Evolutionary conservation across 2,113 vertebrate genomes (phyloP).

Genomic region (Sinosuthora webbiana): DNA sequence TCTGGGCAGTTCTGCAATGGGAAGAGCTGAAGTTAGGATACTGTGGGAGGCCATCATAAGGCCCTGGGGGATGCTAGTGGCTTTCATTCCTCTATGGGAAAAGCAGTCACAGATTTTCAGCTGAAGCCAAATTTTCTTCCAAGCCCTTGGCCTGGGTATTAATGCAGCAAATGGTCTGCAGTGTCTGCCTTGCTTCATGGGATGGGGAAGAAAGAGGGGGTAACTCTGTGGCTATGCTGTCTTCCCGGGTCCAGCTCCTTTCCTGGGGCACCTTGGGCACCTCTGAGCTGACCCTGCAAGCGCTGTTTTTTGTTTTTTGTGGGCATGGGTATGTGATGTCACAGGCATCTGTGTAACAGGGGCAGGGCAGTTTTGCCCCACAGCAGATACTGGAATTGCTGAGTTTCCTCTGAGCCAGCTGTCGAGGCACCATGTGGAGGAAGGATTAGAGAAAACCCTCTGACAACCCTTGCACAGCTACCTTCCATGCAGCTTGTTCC

Average conservation of each 20-base stretch:
- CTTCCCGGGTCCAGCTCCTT: not conserved
- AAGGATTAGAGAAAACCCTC: not conserved
- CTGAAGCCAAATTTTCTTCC: not conserved
- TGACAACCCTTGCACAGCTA: not conserved
- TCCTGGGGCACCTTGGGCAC: rapidly evolving
- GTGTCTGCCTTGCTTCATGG: not conserved
- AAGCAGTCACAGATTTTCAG: not conserved
- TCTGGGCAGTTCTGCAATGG: not conserved
- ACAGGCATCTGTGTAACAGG: not conserved
- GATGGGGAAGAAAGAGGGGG: not conserved
- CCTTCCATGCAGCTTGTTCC: not conserved
- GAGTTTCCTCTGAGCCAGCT: not conserved
- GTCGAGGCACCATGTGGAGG: not conserved
- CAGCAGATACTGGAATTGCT: not conserved
- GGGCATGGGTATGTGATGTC: not conserved
- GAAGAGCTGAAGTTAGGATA: not conserved
- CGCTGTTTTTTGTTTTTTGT: not conserved
- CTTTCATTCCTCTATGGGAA: not conserved
- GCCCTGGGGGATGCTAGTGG: not conserved
- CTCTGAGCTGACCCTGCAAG: not conserved
- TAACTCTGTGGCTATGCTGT: not conserved
- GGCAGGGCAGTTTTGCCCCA: not conserved
- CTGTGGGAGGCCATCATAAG: rapidly evolving
- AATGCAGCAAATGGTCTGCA: not conserved
- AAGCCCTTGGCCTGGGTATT: not conserved